Percentiles rank a stretch among this genome's conserved stretches.
Conservation (phyloP, 2,888 invertebrate genomes). For the Trissonchulus latispiculum region DNA sequence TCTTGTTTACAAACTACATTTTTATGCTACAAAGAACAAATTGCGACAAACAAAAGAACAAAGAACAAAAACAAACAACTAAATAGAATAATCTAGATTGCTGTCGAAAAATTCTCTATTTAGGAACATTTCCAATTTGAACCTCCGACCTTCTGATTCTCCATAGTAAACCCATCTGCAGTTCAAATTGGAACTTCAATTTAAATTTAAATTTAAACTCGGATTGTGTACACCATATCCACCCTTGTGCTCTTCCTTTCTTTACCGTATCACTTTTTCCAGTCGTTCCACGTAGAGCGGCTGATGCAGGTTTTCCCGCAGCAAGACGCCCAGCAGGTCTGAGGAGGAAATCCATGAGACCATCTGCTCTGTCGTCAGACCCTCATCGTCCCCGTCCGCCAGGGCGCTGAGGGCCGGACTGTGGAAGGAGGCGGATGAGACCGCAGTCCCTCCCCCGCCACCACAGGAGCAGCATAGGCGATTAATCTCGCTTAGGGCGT, state of each 20-base stretch:
- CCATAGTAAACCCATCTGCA: no score
- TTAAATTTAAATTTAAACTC: no score
- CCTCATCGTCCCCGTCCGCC: conserved; percentile 64
- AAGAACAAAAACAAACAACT: no score
- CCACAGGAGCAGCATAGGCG: conserved; percentile 64
- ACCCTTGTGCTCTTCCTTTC: background rate
- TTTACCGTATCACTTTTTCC: conserved; percentile 68
- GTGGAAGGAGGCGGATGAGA: background rate
- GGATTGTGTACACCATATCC: no score
- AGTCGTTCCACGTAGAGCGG: conserved; percentile 92
- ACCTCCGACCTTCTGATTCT: no score
- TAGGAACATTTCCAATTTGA: no score
- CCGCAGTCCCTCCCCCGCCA: conserved; percentile 28
- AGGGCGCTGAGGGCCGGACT: background rate
- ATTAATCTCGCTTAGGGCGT: conserved; percentile 93
- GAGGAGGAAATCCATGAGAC: conserved; percentile 95
- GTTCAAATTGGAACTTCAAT: no score
- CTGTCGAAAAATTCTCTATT: no score
- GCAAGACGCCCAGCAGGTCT: conserved; percentile 81
- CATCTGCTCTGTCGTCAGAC: conserved; percentile 84
- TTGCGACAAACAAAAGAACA: no score
- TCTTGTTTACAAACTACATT: no score
- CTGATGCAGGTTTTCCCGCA: conserved; percentile 89
- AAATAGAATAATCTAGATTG: no score
- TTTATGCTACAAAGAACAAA: no score